Conservation (phyloP, 1,140 invertebrate species). For the Drosophila melanica region DNA sequence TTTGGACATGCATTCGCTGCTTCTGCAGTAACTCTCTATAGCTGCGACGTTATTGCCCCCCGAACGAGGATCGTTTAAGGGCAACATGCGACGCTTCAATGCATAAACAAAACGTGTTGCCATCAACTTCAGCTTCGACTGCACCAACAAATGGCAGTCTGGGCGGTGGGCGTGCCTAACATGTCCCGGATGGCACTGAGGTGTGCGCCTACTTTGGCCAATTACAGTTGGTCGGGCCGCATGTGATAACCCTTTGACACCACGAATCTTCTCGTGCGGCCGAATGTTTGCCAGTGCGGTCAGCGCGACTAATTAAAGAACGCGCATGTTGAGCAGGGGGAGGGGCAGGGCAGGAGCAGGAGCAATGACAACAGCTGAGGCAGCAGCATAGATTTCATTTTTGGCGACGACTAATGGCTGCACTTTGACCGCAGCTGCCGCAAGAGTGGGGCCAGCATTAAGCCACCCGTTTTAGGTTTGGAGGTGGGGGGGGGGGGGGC, state of each 20-base stretch:
- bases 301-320: slow-evolving; percentile 69
- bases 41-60: slow-evolving; percentile 39
- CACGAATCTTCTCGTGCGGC: slow-evolving; percentile 25
- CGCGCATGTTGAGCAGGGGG: slow-evolving; percentile 51
- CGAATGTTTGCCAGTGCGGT: slow-evolving; percentile 36
- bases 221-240: slow-evolving; percentile 50
- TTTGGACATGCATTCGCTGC: slow-evolving; percentile 1
- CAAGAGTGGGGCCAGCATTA: slow-evolving; percentile 42
- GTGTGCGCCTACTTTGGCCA: slow-evolving; percentile 68
- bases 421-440: slow-evolving; percentile 63
- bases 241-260: slow-evolving; percentile 70
- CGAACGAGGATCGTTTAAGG: slow-evolving; percentile 21
- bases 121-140: slow-evolving; percentile 24
- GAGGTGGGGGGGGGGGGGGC: neutral
- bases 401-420: slow-evolving; percentile 72
- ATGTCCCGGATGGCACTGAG: slow-evolving; percentile 43
- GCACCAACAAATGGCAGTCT: neutral
- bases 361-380: neutral
- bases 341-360: no score
- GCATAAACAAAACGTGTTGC: slow-evolving; percentile 70
- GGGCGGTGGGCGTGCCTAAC: neutral
- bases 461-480: neutral
- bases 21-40: slow-evolving; percentile 6
- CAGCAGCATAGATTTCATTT: slow-evolving; percentile 70
- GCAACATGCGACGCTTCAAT: slow-evolving; percentile 48